Evolutionary conservation across 2,797 vertebrate species (phyloP), one percentile per base, ranked within the genome.

Genomic region (Channallabes apus): DNA sequence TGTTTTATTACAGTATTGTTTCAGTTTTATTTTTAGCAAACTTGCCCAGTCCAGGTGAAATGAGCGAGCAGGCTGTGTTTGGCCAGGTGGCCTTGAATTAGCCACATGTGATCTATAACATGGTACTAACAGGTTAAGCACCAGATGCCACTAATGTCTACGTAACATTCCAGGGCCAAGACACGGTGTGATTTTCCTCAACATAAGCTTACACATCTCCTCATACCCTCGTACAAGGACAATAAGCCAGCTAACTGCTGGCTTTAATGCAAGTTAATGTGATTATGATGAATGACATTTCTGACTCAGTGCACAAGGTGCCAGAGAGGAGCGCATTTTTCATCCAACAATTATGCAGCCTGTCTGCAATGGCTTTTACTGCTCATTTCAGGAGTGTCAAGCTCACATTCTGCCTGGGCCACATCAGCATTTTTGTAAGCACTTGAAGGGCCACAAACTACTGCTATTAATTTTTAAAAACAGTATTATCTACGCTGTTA

Each of bases 241-340:
- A 65, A 29, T 65, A 46, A 64, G 4, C n/a, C 14, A 18, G 35
- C 35, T 64, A 64, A 64, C 61, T 46, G 20, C 61, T 51, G 78
- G 46, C 78, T 29, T 65, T 61, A 79, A 62, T 62, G 76, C 32
- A 61, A 62, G 22, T 41, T 79, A 79, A 79, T 62, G 32, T 38
- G 58, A 61, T 62, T 79, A 41, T 75, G 71, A 61, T 64, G 32
- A 58, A 41, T 83, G 65, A 41, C 69, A 76, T 18, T 62, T 62
- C 58, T 61, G 76, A 62, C 29, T 78, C 76, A 32, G 54, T 78
- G 29, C 76, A 61, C 76, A 79, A 79, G 76, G 58, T 79, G n/a
- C 69, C 72, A 73, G 24, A 61, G 71, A 64, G 29, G 38, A 79
- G 58, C 58, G 6, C 32, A 62, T 79, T 24, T 24, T 78, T 78